A percentile compares a stretch with the other conserved stretches of the same genome.
phyloP scores from a whole-genome alignment of 2,888 invertebrate species.

The Cerceris rybyensis region DNA sequence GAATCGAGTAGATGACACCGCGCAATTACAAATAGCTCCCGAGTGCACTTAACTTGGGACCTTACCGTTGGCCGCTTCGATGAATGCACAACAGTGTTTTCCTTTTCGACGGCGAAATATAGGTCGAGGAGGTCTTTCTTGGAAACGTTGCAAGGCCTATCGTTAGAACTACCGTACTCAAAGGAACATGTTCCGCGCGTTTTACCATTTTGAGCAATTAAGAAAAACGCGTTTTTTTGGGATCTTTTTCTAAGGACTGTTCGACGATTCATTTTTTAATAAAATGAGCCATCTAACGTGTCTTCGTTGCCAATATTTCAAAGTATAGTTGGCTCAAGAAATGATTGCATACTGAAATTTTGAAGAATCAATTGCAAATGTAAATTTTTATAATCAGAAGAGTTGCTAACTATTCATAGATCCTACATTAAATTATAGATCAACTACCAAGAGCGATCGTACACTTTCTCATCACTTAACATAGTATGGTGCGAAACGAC shows the following conservation, averaged over 20 bases:
- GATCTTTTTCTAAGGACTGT: too few species aligned
- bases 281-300: too few species aligned
- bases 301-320: too few species aligned
- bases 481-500: slow-evolving; percentile 10
- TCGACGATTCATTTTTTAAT: too few species aligned
- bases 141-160: slow-evolving; percentile 45
- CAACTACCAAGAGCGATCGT: too few species aligned
- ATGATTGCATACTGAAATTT: too few species aligned
- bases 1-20: neutral
- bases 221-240: too few species aligned
- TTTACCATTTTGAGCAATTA: slow-evolving; percentile 3
- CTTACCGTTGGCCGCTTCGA: slow-evolving; percentile 26
- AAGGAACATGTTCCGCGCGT: slow-evolving; percentile 29
- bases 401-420: too few species aligned
- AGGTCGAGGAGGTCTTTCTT: slow-evolving; percentile 57
- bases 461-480: neutral
- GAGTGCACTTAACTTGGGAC: neutral
- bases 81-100: slow-evolving; percentile 47
- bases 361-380: too few species aligned
- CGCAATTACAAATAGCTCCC: slow-evolving; percentile 15
- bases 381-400: too few species aligned
- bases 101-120: slow-evolving; percentile 50
- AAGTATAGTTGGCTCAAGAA: too few species aligned
- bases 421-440: too few species aligned
- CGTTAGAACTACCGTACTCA: slow-evolving; percentile 30